These are phyloP conservation scores for Formicarius rufipectus DNA, from an alignment of 2,113 vertebrate species.

Conservation along the genomic window DNA sequence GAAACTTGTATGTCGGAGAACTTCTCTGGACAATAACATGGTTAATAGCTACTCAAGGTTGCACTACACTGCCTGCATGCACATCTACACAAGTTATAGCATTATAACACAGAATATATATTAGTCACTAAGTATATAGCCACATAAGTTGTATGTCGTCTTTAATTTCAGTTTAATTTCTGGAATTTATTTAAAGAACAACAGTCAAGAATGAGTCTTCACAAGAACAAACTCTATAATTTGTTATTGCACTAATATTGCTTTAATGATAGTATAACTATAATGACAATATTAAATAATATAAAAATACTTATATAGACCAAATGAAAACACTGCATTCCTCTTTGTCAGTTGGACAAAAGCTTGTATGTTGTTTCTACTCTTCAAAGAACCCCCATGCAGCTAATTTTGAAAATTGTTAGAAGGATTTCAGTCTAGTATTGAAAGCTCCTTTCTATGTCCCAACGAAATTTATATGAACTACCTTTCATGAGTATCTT, in stretches of 20 bases:
- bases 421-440: not conserved
- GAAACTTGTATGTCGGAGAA: not conserved
- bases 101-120: not conserved
- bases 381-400: not conserved
- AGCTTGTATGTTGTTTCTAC: not conserved
- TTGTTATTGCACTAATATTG: not conserved
- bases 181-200: not conserved
- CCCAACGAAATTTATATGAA: not conserved
- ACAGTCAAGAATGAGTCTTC: not conserved
- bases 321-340: not conserved
- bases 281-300: not conserved
- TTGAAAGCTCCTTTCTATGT: not conserved
- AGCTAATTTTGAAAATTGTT: not conserved
- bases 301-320: not conserved
- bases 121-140: not conserved
- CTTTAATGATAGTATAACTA: not conserved
- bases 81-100: not conserved
- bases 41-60: not conserved
- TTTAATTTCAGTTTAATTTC: not conserved
- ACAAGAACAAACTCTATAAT: not conserved
- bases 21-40: not conserved
- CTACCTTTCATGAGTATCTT: not conserved
- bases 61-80: not conserved
- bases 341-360: not conserved
- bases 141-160: rapidly evolving